Evolutionary conservation across 2,888 invertebrate genomes (phyloP).

Genomic region (Hirtodrosophila duncani): DNA sequence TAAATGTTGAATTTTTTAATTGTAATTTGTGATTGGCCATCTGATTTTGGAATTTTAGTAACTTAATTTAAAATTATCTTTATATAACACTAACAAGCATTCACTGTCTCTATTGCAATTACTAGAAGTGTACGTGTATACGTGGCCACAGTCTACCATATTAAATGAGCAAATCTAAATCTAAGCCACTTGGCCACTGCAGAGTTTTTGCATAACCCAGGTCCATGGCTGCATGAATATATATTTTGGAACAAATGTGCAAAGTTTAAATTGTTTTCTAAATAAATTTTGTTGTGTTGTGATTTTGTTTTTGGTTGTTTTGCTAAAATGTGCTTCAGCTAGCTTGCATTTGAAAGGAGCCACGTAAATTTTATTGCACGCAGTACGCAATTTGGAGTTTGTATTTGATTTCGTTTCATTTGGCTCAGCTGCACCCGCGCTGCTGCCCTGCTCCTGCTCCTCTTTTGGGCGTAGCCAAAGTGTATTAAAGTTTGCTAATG

Average conservation of each 20-base stretch:
- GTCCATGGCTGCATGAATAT: constrained; percentile 36
- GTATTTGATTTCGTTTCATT: constrained; percentile 31
- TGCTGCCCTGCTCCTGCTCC: no score
- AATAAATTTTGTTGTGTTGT: no score
- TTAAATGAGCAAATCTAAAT: no score
- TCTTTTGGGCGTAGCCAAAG: constrained; percentile 48
- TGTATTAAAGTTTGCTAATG: constrained; percentile 70
- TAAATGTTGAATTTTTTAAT: no score
- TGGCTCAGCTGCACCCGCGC: background rate
- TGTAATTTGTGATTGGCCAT: no score
- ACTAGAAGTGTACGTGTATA: constrained; percentile 9
- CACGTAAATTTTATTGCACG: constrained; percentile 39
- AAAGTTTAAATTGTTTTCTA: constrained; percentile 75
- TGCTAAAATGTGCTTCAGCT: constrained; percentile 16
- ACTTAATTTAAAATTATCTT: background rate
- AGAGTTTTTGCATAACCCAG: constrained; percentile 50
- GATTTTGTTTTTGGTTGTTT: no score
- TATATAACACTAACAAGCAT: background rate
- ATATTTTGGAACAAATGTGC: constrained; percentile 71
- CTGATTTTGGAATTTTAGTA: no score
- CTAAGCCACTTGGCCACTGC: constrained; percentile 59
- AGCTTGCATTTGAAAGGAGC: constrained; percentile 19
- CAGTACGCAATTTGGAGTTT: constrained; percentile 35
- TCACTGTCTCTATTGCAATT: no score
- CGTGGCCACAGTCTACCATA: constrained; percentile 15